Percentiles rank a stretch among this genome's conserved stretches.
These are phyloP conservation scores for Solenopsis invicta DNA, from an alignment of 1,140 invertebrate species.

Conservation along the genomic window DNA sequence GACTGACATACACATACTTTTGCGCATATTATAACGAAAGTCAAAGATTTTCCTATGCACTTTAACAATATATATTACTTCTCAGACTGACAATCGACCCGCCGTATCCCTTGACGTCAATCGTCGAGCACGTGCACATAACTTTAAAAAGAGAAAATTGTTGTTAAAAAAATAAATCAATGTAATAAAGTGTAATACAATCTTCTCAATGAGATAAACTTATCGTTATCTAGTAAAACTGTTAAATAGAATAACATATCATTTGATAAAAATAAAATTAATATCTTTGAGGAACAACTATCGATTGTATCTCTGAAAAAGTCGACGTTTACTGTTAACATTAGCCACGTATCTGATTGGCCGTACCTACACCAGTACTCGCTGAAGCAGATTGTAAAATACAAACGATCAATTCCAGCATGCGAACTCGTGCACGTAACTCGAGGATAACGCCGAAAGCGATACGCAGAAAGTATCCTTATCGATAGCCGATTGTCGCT, in stretches of 20 bases:
- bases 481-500: constrained; percentile 65
- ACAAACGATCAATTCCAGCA: constrained; percentile 31
- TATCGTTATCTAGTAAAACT: neutral
- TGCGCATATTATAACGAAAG: constrained; percentile 53
- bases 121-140: constrained; percentile 1
- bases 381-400: constrained; percentile 19
- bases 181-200: neutral
- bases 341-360: constrained; percentile 17
- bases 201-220: neutral
- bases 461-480: constrained; percentile 57
- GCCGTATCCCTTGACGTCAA: constrained; percentile 41
- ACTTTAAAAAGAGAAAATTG: constrained; percentile 8
- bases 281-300: neutral
- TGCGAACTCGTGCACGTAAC: constrained; percentile 32
- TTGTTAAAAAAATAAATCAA: neutral
- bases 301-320: constrained; percentile 24
- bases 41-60: constrained; percentile 46
- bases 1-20: constrained; percentile 33
- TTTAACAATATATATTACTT: constrained; percentile 65
- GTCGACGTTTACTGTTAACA: neutral
- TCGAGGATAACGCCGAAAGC: constrained; percentile 53
- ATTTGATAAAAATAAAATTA: neutral
- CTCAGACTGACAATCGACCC: constrained; percentile 60
- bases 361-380: neutral
- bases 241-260: neutral